Conservation (phyloP, 2,888 invertebrate genomes). For the Erebia aethiops region DNA sequence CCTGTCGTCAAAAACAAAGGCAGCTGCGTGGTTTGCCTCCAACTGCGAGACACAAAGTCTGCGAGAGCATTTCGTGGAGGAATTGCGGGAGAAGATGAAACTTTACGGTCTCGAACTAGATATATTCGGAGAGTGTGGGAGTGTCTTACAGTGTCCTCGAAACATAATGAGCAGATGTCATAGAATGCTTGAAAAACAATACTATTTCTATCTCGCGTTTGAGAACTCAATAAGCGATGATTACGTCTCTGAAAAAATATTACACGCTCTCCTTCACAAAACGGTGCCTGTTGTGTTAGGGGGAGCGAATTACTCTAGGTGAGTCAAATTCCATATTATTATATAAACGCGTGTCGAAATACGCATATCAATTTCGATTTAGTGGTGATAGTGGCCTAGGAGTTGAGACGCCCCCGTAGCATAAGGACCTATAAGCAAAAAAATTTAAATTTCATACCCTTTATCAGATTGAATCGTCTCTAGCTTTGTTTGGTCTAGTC, state of each 20-base stretch:
- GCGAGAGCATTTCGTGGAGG: conserved; percentile 54
- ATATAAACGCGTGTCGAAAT: too few relatives aligned
- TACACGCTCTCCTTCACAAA: conserved; percentile 78
- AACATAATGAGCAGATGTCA: conserved; percentile 55
- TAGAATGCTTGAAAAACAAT: conserved; percentile 7
- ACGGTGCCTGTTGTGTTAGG: conserved; percentile 87
- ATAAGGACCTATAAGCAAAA: too few relatives aligned
- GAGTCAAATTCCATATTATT: conserved; percentile 13
- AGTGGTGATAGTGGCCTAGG: too few relatives aligned
- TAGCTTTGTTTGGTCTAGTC: too few relatives aligned
- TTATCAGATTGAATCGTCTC: too few relatives aligned
- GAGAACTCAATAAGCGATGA: conserved; percentile 69
- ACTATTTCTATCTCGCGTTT: background rate
- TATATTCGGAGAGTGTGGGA: conserved; percentile 51
- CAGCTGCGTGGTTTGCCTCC: conserved; percentile 66
- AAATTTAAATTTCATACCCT: too few relatives aligned
- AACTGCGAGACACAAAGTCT: conserved; percentile 58
- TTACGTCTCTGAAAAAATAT: conserved; percentile 68
- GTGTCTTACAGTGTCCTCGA: background rate
- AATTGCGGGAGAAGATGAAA: conserved; percentile 49
- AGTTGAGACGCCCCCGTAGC: too few relatives aligned
- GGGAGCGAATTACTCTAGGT: conserved; percentile 84
- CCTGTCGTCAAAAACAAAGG: conserved; percentile 35
- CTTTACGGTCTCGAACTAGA: conserved; percentile 55
- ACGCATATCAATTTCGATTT: too few relatives aligned